Conservation (phyloP, 2,113 vertebrate genomes). For the Callopanchax toddi region DNA sequence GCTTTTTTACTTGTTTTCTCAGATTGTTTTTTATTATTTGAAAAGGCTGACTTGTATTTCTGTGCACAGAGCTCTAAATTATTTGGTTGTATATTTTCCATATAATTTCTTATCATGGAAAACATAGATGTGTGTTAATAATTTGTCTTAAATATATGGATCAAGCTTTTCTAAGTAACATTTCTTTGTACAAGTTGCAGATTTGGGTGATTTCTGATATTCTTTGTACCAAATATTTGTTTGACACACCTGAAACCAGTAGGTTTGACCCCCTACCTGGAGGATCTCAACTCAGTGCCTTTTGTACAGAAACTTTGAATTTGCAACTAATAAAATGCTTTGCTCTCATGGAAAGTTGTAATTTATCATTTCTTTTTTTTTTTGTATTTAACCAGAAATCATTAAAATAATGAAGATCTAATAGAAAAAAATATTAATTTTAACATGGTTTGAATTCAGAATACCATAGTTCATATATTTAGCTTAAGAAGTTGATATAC, state of each 20-base stretch:
- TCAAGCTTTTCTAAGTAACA: constrained; percentile 8
- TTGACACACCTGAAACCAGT: too few species aligned
- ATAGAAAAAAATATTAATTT: too few species aligned
- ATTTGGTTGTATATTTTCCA: constrained; percentile 61
- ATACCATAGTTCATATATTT: too few species aligned
- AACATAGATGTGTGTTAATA: too few species aligned
- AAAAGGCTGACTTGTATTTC: neutral
- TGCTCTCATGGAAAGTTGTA: constrained; percentile 22
- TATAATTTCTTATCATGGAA: constrained; percentile 17
- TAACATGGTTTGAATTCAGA: too few species aligned
- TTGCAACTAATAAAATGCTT: constrained; percentile 65
- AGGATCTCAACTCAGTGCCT: constrained; percentile 40
- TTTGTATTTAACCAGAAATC: too few species aligned
- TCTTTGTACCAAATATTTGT: neutral
- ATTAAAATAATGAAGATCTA: too few species aligned
- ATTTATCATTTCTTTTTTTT: neutral
- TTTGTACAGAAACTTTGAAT: constrained; percentile 56
- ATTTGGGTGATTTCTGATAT: neutral
- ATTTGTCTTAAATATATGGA: too few species aligned
- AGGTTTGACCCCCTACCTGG: too few species aligned
- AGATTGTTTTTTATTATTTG: neutral
- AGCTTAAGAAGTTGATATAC: too few species aligned
- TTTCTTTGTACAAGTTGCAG: neutral
- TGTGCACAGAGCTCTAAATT: constrained; percentile 34
- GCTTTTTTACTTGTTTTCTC: too few species aligned